phyloP scores from a whole-genome alignment of 1,140 invertebrate species.

The Oreohelix idahoensis region DNA sequence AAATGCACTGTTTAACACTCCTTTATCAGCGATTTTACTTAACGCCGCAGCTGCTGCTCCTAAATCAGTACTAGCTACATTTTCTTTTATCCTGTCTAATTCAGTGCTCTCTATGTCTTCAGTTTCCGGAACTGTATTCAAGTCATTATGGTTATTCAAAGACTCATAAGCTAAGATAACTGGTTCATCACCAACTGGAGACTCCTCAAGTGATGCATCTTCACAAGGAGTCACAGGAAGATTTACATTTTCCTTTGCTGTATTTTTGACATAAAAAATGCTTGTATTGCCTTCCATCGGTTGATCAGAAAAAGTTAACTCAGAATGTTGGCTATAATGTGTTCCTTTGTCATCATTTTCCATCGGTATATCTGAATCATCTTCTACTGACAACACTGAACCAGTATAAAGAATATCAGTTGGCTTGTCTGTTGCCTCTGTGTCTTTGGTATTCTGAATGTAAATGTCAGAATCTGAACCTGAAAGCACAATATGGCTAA shows the following conservation, averaged over 20 bases:
- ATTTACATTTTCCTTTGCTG: background rate
- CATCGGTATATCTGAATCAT: background rate
- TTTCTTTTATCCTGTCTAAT: background rate
- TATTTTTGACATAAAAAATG: background rate
- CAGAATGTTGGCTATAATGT: background rate
- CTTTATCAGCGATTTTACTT: background rate
- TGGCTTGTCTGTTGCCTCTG: background rate
- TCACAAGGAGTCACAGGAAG: background rate
- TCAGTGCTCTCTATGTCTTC: background rate
- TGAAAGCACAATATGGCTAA: background rate
- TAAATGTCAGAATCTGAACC: slow-evolving; percentile 9
- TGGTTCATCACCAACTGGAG: background rate
- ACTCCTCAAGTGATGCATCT: background rate
- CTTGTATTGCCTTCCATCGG: background rate
- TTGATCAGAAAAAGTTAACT: background rate
- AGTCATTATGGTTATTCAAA: background rate
- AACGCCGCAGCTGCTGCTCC: background rate
- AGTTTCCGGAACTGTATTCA: background rate
- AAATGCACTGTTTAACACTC: background rate
- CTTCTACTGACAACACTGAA: background rate
- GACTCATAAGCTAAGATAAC: background rate
- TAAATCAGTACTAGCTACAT: background rate
- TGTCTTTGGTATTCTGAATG: background rate
- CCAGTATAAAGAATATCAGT: background rate
- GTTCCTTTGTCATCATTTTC: background rate